These are phyloP conservation scores for Hemiprocne comata DNA, from an alignment of 2,113 vertebrate genomes.

Conservation along the genomic window DNA sequence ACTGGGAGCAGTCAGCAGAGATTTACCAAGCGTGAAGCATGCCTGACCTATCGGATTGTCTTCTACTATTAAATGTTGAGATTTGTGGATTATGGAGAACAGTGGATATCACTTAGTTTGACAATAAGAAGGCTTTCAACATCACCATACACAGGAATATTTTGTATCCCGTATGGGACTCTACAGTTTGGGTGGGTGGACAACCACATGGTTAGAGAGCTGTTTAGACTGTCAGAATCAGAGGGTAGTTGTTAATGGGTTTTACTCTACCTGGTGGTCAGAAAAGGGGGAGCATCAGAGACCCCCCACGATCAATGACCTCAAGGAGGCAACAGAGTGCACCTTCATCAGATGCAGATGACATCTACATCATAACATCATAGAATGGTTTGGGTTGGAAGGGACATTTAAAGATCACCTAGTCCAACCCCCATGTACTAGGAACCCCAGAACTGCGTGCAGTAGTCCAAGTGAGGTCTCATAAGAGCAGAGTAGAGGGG, in stretches of 20 bases:
- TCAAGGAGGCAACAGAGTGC: not conserved
- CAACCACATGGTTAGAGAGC: not conserved
- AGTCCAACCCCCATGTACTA: not conserved
- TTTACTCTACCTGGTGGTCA: not conserved
- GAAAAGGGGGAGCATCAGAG: not conserved
- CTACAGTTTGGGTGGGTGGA: not conserved
- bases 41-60: no score
- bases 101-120: not conserved
- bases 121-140: not conserved
- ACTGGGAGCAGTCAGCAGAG: not conserved
- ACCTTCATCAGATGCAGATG: not conserved
- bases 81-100: not conserved
- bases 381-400: not conserved
- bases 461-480: not conserved
- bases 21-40: not conserved
- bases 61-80: not conserved
- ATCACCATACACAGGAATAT: not conserved
- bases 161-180: not conserved
- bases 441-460: not conserved
- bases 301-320: not conserved
- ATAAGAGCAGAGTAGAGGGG: not conserved
- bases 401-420: not conserved
- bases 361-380: not conserved
- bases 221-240: not conserved
- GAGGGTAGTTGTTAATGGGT: not conserved